Evolutionary conservation across 1,140 invertebrate species (phyloP), one percentile per base, ranked within the genome.

Genomic region (Orussus abietinus): DNA sequence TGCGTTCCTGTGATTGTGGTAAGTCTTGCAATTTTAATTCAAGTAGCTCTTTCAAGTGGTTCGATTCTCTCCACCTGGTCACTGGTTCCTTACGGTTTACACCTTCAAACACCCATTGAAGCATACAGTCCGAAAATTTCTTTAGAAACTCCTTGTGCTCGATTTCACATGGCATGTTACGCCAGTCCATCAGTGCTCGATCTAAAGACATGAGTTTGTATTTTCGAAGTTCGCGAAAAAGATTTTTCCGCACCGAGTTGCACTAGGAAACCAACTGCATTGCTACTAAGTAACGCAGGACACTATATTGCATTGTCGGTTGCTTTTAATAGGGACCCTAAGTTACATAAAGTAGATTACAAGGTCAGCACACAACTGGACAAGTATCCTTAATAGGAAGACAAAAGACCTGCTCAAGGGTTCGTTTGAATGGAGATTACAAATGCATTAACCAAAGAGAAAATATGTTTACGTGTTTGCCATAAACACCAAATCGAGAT

Each of bases 101-200:
- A 10, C 63, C 59, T 45, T 71, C 69, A 13, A 73, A 62, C 4
- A 60, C 57, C 35, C 50, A 56, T 43, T 64, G 55, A 42, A 69
- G 64, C 13, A 72, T 41, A 20, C 58, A 47, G 19, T 66, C 49
- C 3, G 59, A 34, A 5, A 70, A 56, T 31, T 58, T 51, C 17
- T 55, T 19, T 34, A 74, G 48, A 52, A 74, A 73, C 5, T 62
- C 42, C 25, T 50, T 53, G 41, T 73, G 69, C 17, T 55, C 59
- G 15, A 63, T 53, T 28, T 42, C 45, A 42, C 58, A 48, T 4
- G 69, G 69, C 45, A 28, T 31, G 10, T 47, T 57, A 9, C 20
- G 31, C 50, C 50, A 52, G 39, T 52, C 47, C 15, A 43, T 49
- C 47, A 52, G 49, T 38, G 38, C 14, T 14, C 14, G n/a, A n/a